Evolutionary conservation across 2,113 vertebrate genomes (phyloP).

Genomic region (Micronycteris hirsuta): DNA sequence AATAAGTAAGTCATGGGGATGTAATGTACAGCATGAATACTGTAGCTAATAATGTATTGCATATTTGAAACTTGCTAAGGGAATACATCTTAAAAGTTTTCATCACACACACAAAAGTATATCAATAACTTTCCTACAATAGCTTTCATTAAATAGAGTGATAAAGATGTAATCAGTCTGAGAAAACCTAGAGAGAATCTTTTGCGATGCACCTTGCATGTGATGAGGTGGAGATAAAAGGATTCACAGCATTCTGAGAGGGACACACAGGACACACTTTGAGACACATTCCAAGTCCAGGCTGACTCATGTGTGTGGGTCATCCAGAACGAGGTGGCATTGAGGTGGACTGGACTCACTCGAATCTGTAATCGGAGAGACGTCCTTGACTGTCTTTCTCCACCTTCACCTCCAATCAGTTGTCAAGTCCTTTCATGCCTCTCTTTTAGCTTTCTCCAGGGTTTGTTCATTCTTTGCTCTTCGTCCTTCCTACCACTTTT

Average conservation of each 20-base stretch:
- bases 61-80: background rate
- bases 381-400: background rate
- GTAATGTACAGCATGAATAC: background rate
- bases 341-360: background rate
- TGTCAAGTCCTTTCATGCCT: background rate
- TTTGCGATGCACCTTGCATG: background rate
- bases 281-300: background rate
- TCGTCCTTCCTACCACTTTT: fast-evolving
- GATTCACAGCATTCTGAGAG: fast-evolving
- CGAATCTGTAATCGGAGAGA: background rate
- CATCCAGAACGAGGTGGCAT: fast-evolving
- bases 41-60: background rate
- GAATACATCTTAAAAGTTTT: background rate
- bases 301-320: fast-evolving
- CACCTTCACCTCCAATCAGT: background rate
- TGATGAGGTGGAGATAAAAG: background rate
- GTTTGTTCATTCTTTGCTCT: background rate
- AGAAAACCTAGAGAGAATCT: background rate
- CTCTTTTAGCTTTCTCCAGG: background rate
- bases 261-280: fast-evolving
- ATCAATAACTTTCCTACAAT: background rate
- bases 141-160: background rate
- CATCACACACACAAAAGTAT: background rate
- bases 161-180: background rate
- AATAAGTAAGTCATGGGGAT: background rate